Evolutionary conservation across 1,140 invertebrate genomes (phyloP), one percentile per base, ranked within the genome.

Genomic region (Oedothorax gibbosus): DNA sequence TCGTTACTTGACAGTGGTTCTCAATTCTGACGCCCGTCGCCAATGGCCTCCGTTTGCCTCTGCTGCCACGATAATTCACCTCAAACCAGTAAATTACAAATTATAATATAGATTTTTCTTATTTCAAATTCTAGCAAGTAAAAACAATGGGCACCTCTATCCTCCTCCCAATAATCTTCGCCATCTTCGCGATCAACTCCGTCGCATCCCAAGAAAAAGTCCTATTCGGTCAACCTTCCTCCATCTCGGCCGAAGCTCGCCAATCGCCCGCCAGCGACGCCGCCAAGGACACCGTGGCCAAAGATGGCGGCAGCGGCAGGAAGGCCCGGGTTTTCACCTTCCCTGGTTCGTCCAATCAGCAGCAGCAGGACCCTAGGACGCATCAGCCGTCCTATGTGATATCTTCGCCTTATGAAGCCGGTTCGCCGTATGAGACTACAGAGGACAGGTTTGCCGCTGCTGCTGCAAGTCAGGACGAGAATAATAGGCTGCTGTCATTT

Each of bases 311-410:
- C 1, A 35, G 35, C 35, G 5, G 35, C 35, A 71, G 81, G 9
- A 75, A 84, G 49, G 72, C 18, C 50, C 53, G 81, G 51, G 72
- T 76, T n/a, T 84, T 84, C 50, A 76, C 72, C 10, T 84, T 84
- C 21, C 81, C 81, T n/a, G 81, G 71, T n/a, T 62, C 81, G 49
- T 35, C 77, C 21, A 35, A 35, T 5, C 68, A 71, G 49, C 80
- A 82, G 50, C 62, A 75, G 53, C 78, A 81, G 21, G 81, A 84
- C 50, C 64, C 81, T 21, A 75, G 81, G 35, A 84, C 81, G 9
- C 81, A 84, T 53, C 81, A 84, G 53, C 81, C 81, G 9, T 49
- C 64, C 20, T 84, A 76, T 69, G 72, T 84, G 20, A 76, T 84
- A 5, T 72, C 81, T 6, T 72, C 81, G 35, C 72, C 57, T 15